Evolutionary conservation across 2,888 invertebrate species (phyloP), one percentile per base, ranked within the genome.

Genomic region (Salticus scenicus): DNA sequence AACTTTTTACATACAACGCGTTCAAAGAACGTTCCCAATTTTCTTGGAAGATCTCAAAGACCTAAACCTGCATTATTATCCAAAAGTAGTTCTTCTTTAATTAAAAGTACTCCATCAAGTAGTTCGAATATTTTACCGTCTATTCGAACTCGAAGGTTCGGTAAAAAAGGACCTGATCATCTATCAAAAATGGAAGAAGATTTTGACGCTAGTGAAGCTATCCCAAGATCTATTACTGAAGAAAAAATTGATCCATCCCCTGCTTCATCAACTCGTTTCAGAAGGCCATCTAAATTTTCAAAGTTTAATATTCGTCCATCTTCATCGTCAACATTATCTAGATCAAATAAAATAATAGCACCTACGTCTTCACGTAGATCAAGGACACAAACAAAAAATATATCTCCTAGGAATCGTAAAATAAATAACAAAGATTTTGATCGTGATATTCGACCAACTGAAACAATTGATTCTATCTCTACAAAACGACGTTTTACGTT

Each of bases 201-300:
- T 14, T 78, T 82, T 74, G 87, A 87, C 47, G 87, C 78, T 8
- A 87, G 87, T 74, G 87, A 87, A 70, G 82, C 87, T 31, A 41
- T 87, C 12, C 63, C 70, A 2, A 64, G 71, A 28, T 73, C 77
- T 27, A 66, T 87, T 27, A 87, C 87, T 1, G 66, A 80, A 30
- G 63, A 86, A 24, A 76, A 67, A 8, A 24, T 71, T 42, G 24
- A 71, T 30, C n/a, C 41, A n/a, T 79, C 67, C 14, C 8, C 63
- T 10, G 69, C 77, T 4, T 24, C 69, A 28, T 33, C 70, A 7
- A 57, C 71, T 17, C 72, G 80, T 1, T 71, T 78, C 14, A 27
- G 76, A 0, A 71, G 80, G 37, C 80, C 86, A 10, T 33, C 80
- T 12, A 86, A 86, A 57, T 28, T 74, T 12, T 24, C 30, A 17